Evolutionary conservation across 1,140 invertebrate species (phyloP).

Genomic region (Drosophila nebulosa): DNA sequence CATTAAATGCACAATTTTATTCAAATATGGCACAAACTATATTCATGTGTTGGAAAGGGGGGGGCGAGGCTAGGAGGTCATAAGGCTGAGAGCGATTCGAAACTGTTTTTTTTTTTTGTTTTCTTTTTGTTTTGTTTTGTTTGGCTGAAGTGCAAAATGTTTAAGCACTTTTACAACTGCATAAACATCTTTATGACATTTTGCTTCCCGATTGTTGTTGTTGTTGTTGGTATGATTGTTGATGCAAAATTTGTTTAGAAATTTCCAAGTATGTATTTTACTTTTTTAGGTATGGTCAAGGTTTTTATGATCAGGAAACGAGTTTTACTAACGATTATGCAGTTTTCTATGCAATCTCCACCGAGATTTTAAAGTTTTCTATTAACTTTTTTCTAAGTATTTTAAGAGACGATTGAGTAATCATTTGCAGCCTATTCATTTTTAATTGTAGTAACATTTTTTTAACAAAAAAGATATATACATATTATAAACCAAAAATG

Average conservation of each 20-base stretch:
- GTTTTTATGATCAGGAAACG: background rate
- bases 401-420: no score
- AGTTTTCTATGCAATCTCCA: background rate
- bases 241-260: background rate
- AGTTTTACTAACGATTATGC: conserved; percentile 20
- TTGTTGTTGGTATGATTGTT: background rate
- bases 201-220: conserved; percentile 15
- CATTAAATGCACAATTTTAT: background rate
- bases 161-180: conserved; percentile 22
- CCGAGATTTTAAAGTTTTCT: no score
- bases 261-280: background rate
- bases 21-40: background rate
- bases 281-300: conserved; percentile 11
- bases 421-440: no score
- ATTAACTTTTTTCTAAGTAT: no score
- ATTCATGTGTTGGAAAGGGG: background rate
- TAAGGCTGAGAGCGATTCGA: background rate
- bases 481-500: no score
- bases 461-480: no score
- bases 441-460: no score
- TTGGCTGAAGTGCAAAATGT: background rate
- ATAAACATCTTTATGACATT: conserved; percentile 34
- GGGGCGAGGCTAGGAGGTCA: background rate
- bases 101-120: background rate
- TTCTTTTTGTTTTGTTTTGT: background rate